Base-by-base conservation (phyloP, 2,888 invertebrate species). In the Rotaria macrura region DNA sequence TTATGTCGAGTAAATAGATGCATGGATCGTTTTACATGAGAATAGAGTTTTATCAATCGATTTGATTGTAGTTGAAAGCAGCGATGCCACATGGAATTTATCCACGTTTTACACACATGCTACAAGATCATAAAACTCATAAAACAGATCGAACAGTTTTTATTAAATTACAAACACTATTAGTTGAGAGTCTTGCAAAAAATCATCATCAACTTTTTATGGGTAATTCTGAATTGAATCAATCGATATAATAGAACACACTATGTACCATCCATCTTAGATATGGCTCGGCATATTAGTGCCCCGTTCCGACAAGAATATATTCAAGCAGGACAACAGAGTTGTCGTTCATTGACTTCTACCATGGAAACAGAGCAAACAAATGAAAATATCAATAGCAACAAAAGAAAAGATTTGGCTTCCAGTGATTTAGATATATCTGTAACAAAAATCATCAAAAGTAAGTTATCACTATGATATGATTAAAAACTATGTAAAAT, bases 111-210 rank as follows among this genome's bases (percentile, higher is more conserved):
- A 65, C 65, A 34, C 65, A 65, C 38, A 65, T 65, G 65, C 20
- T 65, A 65, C 65, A 65, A 65, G 65, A 65, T 65, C 65, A 65
- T 65, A 65, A 65, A 65, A 34, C 14, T 65, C 65, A 65, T 34
- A 65, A 65, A 65, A 65, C 65, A 17, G 65, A 65, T 65, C 34
- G 65, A 65, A 34, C 17, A 17, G 20, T 38, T 34, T 65, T 34
- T 65, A 14, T 65, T 6, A 65, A 65, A 65, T 34, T 65, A 38
- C 65, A 65, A 65, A 34, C 65, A 6, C 3, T 65, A 34, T 20
- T 65, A 34, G 65, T 65, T 65, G 65, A 65, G 20, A 65, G 20
- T 65, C 65, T 65, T 1, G 65, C 65, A 38, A 65, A 65, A 65
- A 17, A 65, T 65, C 65, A 65, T 65, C 34, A 29, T 4, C 3